Conservation (phyloP, 2,888 invertebrate genomes). For the Girardia tigrina region DNA sequence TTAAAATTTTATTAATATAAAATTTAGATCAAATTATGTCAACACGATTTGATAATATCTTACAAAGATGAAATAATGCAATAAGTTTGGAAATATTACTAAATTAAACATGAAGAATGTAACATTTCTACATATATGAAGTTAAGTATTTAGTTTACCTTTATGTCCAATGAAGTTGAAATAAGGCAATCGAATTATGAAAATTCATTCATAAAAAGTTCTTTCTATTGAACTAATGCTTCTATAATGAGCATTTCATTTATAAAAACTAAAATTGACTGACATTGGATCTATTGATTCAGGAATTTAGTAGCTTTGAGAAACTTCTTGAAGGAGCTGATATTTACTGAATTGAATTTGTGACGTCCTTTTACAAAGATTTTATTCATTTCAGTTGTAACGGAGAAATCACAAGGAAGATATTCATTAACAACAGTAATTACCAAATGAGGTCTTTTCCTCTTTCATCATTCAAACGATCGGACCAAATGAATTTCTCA, state of each 20-base stretch:
- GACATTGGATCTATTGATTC: constrained; percentile 46
- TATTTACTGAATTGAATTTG: constrained; percentile 44
- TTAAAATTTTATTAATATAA: too few species aligned
- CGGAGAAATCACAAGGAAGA: constrained; percentile 46
- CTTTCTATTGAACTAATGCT: constrained; percentile 39
- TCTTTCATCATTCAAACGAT: neutral
- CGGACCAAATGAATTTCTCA: neutral
- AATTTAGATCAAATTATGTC: too few species aligned
- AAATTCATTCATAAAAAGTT: too few species aligned
- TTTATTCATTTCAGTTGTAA: constrained; percentile 48
- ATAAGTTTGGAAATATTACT: too few species aligned
- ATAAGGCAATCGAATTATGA: too few species aligned
- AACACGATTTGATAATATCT: too few species aligned
- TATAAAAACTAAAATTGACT: constrained; percentile 41
- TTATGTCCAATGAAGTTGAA: too few species aligned
- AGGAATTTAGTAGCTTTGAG: constrained; percentile 49
- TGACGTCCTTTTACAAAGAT: constrained; percentile 46
- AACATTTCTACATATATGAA: too few species aligned
- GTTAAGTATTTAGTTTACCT: too few species aligned
- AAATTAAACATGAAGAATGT: too few species aligned
- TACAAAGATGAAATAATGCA: too few species aligned
- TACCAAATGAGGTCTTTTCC: constrained; percentile 38
- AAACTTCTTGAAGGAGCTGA: constrained; percentile 47
- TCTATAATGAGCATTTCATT: constrained; percentile 47
- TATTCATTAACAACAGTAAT: constrained; percentile 42